Evolutionary conservation across 2,113 vertebrate species (phyloP), one percentile per base, ranked within the genome.

Genomic region (Syngnathoides biaculeatus): DNA sequence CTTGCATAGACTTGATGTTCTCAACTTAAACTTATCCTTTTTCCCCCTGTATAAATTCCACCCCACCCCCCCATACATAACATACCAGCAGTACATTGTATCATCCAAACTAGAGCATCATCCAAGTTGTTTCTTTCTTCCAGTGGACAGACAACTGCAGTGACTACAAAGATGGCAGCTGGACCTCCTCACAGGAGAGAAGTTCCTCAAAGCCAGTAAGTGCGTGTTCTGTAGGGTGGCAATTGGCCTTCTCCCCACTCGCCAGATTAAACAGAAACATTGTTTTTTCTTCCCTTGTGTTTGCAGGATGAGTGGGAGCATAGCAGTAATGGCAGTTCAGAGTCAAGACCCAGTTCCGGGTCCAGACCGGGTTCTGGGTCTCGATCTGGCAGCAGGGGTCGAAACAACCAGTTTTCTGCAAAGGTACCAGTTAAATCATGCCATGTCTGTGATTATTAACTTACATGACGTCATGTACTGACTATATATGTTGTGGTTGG

Each of bases 141-240:
- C 89, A 99, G 97, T 99, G 97, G 96, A 95, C 95, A 0, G 91
- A 94, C 1, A 92, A 96, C 84, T 96, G 92, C 72, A 94, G 87
- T 0, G 92, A 96, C 78, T 94, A 93, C 77, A 91, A 94, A 48
- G 95, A 95, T 72, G 90, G 92, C 65, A 93, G 92, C 88, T 93
- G 93, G 89, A 92, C 95, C 22, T 95, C 95, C 30, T 94, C 94
- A 27, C 92, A 89, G 85, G 95, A 93, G 35, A 94, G 92, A 86
- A 91, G 87, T 5, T 93, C 89, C 0, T 88, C 84, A 43, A 93
- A 87, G 47, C 93, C 90, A 82, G 96, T 97, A 90, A 82, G 92
- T 86, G 20, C 48, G 56, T 45, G 27, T 69, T 52, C 20, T 4
- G 42, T 47, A 65, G 35, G 6, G 2, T 50, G 22, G 1, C 8